These are phyloP conservation scores for Esox masquinongy DNA, from an alignment of 2,797 vertebrate species.

Conservation along the genomic window DNA sequence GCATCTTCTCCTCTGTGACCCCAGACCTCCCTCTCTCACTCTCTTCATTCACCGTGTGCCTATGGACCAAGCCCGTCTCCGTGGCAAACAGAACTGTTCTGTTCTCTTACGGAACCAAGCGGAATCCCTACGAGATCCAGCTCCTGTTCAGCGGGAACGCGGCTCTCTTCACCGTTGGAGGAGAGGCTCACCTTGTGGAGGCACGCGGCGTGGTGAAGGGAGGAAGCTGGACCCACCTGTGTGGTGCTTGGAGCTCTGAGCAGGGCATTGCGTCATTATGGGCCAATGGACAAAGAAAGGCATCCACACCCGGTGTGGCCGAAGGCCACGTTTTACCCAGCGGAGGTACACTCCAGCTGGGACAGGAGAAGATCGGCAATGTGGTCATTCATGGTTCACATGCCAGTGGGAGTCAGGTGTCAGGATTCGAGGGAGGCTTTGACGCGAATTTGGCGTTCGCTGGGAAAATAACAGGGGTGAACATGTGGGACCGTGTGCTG, in stretches of 20 bases:
- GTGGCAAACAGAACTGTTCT: conserved; percentile 86
- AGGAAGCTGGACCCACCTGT: conserved; percentile 85
- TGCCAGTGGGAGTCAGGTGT: conserved; percentile 15
- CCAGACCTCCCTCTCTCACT: conserved; percentile 73
- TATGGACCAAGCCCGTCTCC: conserved; percentile 88
- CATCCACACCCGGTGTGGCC: conserved; percentile 65
- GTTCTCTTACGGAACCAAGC: conserved; percentile 87
- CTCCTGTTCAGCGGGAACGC: conserved; percentile 79
- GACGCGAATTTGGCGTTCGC: conserved; percentile 84
- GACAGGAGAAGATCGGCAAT: conserved; percentile 90
- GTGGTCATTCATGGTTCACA: conserved; percentile 34
- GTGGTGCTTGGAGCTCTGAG: conserved; percentile 84
- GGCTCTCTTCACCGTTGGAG: conserved; percentile 77
- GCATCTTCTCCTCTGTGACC: conserved; percentile 83
- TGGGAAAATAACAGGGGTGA: conserved; percentile 92
- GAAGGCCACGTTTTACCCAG: conserved; percentile 75
- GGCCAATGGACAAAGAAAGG: conserved; percentile 74
- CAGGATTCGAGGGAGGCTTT: conserved; percentile 71
- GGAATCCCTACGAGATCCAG: conserved; percentile 89
- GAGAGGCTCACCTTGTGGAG: conserved; percentile 76
- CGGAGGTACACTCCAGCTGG: conserved; percentile 85
- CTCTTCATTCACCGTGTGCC: conserved; percentile 82
- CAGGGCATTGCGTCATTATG: conserved; percentile 81
- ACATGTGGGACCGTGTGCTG: conserved; percentile 89
- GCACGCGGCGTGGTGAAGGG: conserved; percentile 55